phyloP scores from a whole-genome alignment of 2,888 invertebrate genomes.

The Lepidonotus clava region DNA sequence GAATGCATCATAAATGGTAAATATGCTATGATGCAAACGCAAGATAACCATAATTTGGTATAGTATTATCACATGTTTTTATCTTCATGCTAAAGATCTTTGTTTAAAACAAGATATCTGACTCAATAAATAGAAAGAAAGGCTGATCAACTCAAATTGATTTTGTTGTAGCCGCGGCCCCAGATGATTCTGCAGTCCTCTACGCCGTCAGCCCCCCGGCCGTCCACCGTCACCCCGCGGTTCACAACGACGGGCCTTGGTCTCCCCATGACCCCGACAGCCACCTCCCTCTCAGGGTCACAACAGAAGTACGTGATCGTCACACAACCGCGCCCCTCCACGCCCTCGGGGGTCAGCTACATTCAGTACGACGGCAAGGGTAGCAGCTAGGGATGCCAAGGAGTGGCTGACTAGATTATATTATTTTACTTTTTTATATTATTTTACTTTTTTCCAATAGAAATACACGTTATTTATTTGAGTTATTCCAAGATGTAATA shows the following conservation, averaged over 20 bases:
- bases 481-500: too few relatives aligned
- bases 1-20: too few relatives aligned
- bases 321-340: slow-evolving; percentile 68
- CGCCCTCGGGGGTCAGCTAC: slow-evolving; percentile 53
- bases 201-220: slow-evolving; percentile 13
- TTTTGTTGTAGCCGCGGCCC: slow-evolving; percentile 35
- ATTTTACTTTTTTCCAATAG: too few relatives aligned
- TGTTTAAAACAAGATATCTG: not conserved
- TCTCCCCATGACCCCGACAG: slow-evolving; percentile 64
- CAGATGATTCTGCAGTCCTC: slow-evolving; percentile 56
- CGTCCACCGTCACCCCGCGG: slow-evolving; percentile 18
- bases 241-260: slow-evolving; percentile 37
- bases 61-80: too few relatives aligned
- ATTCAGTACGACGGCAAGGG: not conserved
- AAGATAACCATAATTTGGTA: too few relatives aligned
- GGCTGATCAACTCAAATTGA: not conserved
- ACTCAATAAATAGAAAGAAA: not conserved
- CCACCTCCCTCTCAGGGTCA: slow-evolving; percentile 63
- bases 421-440: not conserved
- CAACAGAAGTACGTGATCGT: slow-evolving; percentile 76
- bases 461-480: too few relatives aligned
- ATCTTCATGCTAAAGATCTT: too few relatives aligned
- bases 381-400: too few relatives aligned
- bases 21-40: too few relatives aligned
- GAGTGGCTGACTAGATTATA: too few relatives aligned